Base-by-base conservation (phyloP, 2,797 vertebrate genomes). In the Anisognathus igniventris region DNA sequence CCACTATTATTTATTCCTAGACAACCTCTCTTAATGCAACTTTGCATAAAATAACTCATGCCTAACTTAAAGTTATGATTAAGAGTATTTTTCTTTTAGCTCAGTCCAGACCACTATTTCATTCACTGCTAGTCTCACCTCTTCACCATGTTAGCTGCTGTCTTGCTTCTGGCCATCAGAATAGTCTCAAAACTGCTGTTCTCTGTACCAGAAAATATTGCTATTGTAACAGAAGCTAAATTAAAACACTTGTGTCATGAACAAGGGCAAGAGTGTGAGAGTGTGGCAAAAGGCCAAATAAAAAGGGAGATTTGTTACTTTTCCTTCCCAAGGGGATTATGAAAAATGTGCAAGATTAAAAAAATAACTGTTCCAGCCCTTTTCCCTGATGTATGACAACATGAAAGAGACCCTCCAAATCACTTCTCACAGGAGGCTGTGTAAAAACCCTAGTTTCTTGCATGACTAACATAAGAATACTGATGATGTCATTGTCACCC, bases 151-250 rank as follows among this genome's bases (percentile, higher is more conserved):
- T 67, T 89, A 96, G 90, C 84, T 93, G 88, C 77, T 87, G 68
- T 91, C 80, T 82, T 91, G 88, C 86, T 94, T 82, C 77, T 85
- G 57, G 78, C 75, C 61, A 82, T 90, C 33, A 2, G 71, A 87
- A 88, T 56, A 76, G 60, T 44, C 86, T 86, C 61, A 93, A 87
- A 89, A 94, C 66, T 78, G 65, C 72, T 77, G 50, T 58, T 93
- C 81, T 87, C 92, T 79, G 61, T 68, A 90, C 27, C 82, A 85
- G 77, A 93, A 95, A 93, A 86, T 57, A 76, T 67, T 78, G 67
- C 84, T 77, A 76, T 87, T 95, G 84, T 90, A 92, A 92, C 50
- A 85, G 67, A 89, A 92, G 53, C 80, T 91, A 85, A 94, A 91
- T 92, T 93, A 93, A 89, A 96, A 85, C 50, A 39, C 75, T 92